phyloP scores from a whole-genome alignment of 2,113 vertebrate genomes.

The Procapra przewalskii region DNA sequence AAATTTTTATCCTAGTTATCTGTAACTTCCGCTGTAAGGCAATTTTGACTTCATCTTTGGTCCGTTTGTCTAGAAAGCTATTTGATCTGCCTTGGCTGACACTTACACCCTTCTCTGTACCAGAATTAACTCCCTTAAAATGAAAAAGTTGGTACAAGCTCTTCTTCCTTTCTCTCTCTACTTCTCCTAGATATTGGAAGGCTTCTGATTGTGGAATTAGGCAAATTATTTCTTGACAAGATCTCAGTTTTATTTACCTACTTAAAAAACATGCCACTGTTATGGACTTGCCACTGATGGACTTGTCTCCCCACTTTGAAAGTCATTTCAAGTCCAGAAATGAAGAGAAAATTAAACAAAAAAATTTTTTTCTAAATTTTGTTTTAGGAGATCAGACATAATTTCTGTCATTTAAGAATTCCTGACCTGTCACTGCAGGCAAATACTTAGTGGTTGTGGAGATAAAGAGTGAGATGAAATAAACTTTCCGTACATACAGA shows the following conservation, averaged over 20 bases:
- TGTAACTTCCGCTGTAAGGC: not conserved
- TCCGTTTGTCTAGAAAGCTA: not conserved
- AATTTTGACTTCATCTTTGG: not conserved
- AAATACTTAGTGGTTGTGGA: not conserved
- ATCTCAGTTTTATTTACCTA: not conserved
- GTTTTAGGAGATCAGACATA: not conserved
- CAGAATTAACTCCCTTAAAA: not conserved
- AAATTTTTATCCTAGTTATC: not conserved
- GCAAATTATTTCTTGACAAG: not conserved
- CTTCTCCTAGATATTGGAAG: not conserved
- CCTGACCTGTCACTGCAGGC: not conserved
- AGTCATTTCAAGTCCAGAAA: not conserved
- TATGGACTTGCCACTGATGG: not conserved
- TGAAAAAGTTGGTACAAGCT: accelerated
- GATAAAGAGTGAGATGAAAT: not conserved
- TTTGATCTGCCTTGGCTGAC: not conserved
- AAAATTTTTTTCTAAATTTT: not conserved
- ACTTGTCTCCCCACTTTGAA: not conserved
- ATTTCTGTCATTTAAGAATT: not conserved
- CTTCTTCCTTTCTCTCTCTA: accelerated
- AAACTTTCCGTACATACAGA: not conserved
- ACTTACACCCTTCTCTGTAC: accelerated
- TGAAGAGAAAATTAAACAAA: not conserved
- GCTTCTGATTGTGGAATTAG: not conserved
- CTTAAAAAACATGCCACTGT: not conserved